Percentiles rank a stretch among this genome's conserved stretches.
Conservation (phyloP, 1,140 invertebrate species). For the Phortica variegata region DNA sequence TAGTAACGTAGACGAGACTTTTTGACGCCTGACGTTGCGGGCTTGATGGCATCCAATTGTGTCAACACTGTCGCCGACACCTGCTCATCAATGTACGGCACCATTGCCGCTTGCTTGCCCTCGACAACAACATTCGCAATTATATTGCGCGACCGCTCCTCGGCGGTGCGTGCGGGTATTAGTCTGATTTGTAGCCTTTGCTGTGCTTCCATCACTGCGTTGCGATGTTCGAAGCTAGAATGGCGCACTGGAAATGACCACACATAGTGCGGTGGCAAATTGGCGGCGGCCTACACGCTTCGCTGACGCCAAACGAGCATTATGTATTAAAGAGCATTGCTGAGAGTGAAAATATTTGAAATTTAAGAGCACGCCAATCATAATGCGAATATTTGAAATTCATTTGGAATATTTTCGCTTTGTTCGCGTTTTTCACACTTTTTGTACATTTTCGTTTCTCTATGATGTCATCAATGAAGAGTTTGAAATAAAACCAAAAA, state of each 20-base stretch:
- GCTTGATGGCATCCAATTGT: slow-evolving; percentile 11
- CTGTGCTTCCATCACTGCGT: slow-evolving; percentile 13
- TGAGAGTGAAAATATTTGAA: background rate
- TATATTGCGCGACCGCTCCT: slow-evolving; percentile 43
- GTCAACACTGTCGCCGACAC: slow-evolving; percentile 8
- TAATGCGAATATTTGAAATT: no score
- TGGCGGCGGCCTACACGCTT: slow-evolving; percentile 19
- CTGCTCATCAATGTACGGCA: slow-evolving; percentile 48
- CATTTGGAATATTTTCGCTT: no score
- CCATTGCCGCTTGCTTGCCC: slow-evolving; percentile 20
- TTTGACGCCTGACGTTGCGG: background rate
- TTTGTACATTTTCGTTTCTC: slow-evolving; percentile 9
- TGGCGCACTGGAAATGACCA: no score
- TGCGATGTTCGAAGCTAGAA: no score
- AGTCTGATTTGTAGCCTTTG: slow-evolving; percentile 41
- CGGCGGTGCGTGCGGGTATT: slow-evolving; percentile 37
- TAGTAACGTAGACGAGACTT: slow-evolving; percentile 39
- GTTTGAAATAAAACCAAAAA: slow-evolving; percentile 14
- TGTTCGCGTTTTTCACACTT: no score
- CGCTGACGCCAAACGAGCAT: slow-evolving; percentile 2
- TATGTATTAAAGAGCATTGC: background rate
- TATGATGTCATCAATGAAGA: slow-evolving; percentile 19
- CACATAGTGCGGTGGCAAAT: no score
- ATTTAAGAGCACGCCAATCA: no score
- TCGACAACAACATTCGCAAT: slow-evolving; percentile 48